Percentiles rank a stretch among this genome's conserved stretches.
Conservation (phyloP, 2,888 invertebrate genomes). For the Tigriopus californicus region DNA sequence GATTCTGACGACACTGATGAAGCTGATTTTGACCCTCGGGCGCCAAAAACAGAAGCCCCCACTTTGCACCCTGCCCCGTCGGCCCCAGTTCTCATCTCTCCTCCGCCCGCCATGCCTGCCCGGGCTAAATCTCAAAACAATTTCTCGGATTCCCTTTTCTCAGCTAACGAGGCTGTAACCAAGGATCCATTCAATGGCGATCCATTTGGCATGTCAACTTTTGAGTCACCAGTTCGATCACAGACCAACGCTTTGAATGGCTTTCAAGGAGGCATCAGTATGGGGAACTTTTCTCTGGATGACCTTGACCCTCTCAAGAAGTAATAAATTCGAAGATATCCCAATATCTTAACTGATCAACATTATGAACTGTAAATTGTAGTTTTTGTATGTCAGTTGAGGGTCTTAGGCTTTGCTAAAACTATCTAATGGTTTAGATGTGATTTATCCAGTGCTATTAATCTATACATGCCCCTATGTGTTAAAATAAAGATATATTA, state of each 20-base stretch:
- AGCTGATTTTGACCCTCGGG: not conserved
- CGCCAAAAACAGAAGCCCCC: not conserved
- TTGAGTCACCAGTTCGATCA: constrained; percentile 35
- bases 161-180: constrained; percentile 31
- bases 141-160: constrained; percentile 21
- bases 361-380: too few relatives aligned
- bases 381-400: too few relatives aligned
- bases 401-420: too few relatives aligned
- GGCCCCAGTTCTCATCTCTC: too few relatives aligned
- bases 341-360: too few relatives aligned
- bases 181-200: constrained; percentile 32
- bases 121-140: constrained; percentile 26
- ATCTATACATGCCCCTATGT: too few relatives aligned
- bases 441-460: too few relatives aligned
- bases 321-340: too few relatives aligned
- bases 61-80: not conserved
- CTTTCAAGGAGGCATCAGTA: constrained; percentile 66
- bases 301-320: constrained; percentile 79
- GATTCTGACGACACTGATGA: constrained; percentile 5
- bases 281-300: constrained; percentile 81
- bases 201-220: constrained; percentile 69
- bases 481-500: too few relatives aligned
- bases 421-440: too few relatives aligned
- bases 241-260: constrained; percentile 81
- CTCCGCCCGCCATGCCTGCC: constrained; percentile 1